Evolutionary conservation across 2,113 vertebrate species (phyloP).

Genomic region (Fukomys damarensis): DNA sequence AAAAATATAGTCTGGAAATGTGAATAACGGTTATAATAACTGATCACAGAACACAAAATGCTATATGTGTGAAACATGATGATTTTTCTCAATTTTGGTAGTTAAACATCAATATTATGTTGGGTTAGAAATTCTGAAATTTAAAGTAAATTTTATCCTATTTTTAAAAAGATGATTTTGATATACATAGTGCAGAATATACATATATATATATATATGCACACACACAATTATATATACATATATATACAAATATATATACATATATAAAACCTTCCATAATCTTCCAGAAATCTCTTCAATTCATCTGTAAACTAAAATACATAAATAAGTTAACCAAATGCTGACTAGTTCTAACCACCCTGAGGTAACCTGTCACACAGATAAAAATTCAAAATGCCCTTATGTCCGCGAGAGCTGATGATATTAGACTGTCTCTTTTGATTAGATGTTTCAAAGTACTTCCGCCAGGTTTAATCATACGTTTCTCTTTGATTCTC

Average conservation of each 20-base stretch:
- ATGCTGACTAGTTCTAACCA: slow-evolving; percentile 40
- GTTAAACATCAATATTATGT: slow-evolving; percentile 49
- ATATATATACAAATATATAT: not conserved
- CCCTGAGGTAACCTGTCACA: not conserved
- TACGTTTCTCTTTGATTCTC: not conserved
- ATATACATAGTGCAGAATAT: slow-evolving; percentile 51
- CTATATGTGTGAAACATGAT: slow-evolving; percentile 76
- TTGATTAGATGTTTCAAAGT: not conserved
- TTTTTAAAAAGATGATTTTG: slow-evolving; percentile 31
- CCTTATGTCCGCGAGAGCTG: slow-evolving; percentile 20
- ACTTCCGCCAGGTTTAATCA: slow-evolving; percentile 59
- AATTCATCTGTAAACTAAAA: not conserved
- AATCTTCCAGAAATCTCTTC: slow-evolving; percentile 17
- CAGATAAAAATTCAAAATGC: slow-evolving; percentile 48
- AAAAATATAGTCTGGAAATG: slow-evolving; percentile 71
- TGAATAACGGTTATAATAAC: slow-evolving; percentile 78
- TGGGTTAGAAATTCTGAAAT: slow-evolving; percentile 56
- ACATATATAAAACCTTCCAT: not conserved
- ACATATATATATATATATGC: not conserved
- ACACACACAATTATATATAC: not conserved
- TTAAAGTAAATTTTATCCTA: slow-evolving; percentile 42
- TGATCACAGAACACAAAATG: slow-evolving; percentile 83
- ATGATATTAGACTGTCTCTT: slow-evolving; percentile 55
- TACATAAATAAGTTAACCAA: not conserved
- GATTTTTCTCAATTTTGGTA: slow-evolving; percentile 75